Conservation (phyloP, 2,113 vertebrate genomes). For the Coregonus clupeaformis region DNA sequence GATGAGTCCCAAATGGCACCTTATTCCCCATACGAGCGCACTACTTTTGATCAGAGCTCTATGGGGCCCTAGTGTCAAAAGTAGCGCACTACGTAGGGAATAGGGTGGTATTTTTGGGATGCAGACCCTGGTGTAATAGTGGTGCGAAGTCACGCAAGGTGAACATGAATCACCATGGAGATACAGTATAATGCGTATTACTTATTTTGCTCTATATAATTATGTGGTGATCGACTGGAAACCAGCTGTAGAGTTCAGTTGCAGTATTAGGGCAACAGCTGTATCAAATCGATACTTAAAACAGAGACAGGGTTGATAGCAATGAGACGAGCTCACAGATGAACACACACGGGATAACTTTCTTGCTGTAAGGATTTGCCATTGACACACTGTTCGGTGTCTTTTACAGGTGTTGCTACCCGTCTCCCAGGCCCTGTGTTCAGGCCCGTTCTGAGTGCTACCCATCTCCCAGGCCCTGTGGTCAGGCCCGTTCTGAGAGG, state of each 20-base stretch:
- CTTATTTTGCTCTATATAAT: too few species aligned
- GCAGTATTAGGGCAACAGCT: not conserved
- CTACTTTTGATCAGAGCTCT: too few species aligned
- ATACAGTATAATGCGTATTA: too few species aligned
- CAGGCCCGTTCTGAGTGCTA: constrained; percentile 14
- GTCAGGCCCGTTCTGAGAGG: constrained; percentile 22
- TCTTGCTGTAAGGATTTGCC: not conserved
- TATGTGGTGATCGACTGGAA: not conserved
- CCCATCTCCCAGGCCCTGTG: not conserved
- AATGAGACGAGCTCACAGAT: not conserved
- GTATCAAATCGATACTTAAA: not conserved
- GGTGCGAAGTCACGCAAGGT: too few species aligned
- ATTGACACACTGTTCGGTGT: constrained; percentile 18
- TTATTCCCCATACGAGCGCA: too few species aligned
- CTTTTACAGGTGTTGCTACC: constrained; percentile 20
- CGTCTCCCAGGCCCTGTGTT: not conserved
- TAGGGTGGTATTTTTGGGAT: too few species aligned
- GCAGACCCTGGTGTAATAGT: too few species aligned
- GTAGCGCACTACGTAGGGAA: too few species aligned
- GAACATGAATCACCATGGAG: too few species aligned
- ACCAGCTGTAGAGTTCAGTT: not conserved
- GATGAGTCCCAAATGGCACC: too few species aligned
- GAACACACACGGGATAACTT: not conserved
- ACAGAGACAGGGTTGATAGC: not conserved
- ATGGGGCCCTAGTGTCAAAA: too few species aligned